Conservation (phyloP, 2,797 vertebrate species). For the Toxotes lorentzi region DNA sequence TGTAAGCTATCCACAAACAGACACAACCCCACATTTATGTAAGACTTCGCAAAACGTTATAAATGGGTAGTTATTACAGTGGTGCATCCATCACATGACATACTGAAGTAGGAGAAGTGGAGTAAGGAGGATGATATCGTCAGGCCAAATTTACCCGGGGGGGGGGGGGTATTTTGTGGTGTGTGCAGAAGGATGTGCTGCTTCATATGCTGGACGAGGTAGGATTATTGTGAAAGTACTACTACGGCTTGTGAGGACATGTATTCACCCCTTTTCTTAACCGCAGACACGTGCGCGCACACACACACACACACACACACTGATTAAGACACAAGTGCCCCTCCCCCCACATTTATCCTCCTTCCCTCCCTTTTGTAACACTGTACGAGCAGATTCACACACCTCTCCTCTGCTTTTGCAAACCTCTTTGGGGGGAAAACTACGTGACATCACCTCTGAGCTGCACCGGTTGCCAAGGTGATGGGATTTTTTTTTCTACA, state of each 20-base stretch:
- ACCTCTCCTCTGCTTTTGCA: conserved; percentile 38
- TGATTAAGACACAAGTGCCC: conserved; percentile 46
- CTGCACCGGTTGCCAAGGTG: conserved; percentile 79
- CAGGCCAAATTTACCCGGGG: conserved; percentile 25
- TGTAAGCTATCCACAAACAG: conserved; percentile 58
- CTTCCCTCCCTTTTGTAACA: conserved; percentile 20
- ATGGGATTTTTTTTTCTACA: conserved; percentile 49
- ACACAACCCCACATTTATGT: conserved; percentile 40
- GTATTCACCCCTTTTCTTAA: conserved; percentile 20
- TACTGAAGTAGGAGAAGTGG: conserved; percentile 15
- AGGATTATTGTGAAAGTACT: conserved; percentile 28
- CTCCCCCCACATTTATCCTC: conserved; percentile 28
- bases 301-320: conserved; percentile 11
- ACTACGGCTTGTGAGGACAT: conserved; percentile 43
- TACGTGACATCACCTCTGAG: conserved; percentile 65
- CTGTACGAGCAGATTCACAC: conserved; percentile 42
- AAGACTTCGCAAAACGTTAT: conserved; percentile 44
- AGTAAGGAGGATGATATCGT: conserved; percentile 42
- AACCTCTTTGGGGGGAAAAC: conserved; percentile 24
- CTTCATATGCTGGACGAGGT: conserved; percentile 26
- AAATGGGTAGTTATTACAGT: conserved; percentile 45
- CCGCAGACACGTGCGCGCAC: conserved; percentile 20
- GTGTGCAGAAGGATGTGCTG: conserved; percentile 56
- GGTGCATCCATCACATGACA: conserved; percentile 40
- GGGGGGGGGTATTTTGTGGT: conserved; percentile 37